Evolutionary conservation across 1,140 invertebrate genomes (phyloP).

Genomic region (Drosophila elegans): DNA sequence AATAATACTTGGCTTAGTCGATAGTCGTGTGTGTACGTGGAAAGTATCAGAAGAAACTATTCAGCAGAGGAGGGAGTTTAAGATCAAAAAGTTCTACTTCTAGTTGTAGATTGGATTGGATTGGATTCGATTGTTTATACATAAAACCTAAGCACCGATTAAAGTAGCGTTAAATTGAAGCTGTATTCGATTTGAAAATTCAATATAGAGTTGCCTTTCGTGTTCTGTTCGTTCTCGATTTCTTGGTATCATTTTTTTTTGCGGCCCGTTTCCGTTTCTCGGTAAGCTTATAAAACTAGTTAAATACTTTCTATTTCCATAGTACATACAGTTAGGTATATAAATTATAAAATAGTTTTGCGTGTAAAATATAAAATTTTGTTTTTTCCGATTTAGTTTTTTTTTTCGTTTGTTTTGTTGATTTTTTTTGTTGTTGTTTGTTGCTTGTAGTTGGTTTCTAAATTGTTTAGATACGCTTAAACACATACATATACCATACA

Average conservation of each 20-base stretch:
- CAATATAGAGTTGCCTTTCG: slow-evolving; percentile 56
- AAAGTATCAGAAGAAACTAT: slow-evolving; percentile 65
- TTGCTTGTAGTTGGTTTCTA: slow-evolving; percentile 36
- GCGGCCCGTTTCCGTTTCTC: slow-evolving; percentile 20
- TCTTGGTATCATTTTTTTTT: slow-evolving; percentile 21
- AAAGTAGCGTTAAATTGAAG: slow-evolving; percentile 58
- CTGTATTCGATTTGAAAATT: slow-evolving; percentile 61
- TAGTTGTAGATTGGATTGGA: slow-evolving; percentile 45
- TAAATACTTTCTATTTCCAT: slow-evolving; percentile 80
- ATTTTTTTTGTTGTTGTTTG: slow-evolving; percentile 19
- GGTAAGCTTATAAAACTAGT: slow-evolving; percentile 80
- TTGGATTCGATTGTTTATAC: slow-evolving; percentile 37
- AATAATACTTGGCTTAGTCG: slow-evolving; percentile 72
- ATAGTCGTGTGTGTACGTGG: slow-evolving; percentile 46
- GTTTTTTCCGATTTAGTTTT: slow-evolving; percentile 42
- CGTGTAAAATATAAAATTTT: slow-evolving; percentile 82
- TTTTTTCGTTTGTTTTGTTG: slow-evolving; percentile 29
- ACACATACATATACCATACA: slow-evolving; percentile 64
- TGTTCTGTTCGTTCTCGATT: slow-evolving; percentile 12
- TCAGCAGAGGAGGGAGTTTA: slow-evolving; percentile 61
- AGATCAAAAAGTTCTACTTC: slow-evolving; percentile 41
- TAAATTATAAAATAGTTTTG: slow-evolving; percentile 83
- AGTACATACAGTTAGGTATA: slow-evolving; percentile 81
- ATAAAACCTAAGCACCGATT: slow-evolving; percentile 65
- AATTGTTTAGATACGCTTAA: slow-evolving; percentile 58